Percentiles rank a stretch among this genome's conserved stretches.
Conservation (phyloP, 2,888 invertebrate species). For the Steinernema carpocapsae region DNA sequence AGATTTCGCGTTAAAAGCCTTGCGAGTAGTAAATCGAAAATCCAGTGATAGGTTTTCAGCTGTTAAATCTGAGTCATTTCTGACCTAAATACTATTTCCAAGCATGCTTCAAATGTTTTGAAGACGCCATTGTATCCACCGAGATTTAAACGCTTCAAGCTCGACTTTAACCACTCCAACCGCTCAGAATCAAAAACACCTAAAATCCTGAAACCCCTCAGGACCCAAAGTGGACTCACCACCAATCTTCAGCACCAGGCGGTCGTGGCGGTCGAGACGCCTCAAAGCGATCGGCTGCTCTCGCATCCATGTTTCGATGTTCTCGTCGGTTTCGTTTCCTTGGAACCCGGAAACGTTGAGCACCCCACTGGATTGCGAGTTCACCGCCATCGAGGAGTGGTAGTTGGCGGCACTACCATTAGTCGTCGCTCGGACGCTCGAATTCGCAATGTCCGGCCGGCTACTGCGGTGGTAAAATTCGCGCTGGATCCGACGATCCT, state of each 20-base stretch:
- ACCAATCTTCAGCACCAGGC: conserved; percentile 40
- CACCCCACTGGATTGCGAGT: neutral
- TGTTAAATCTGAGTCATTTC: neutral
- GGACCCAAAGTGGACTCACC: conserved; percentile 40
- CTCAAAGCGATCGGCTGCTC: conserved; percentile 49
- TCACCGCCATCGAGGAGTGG: conserved; percentile 3
- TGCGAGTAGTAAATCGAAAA: too few species aligned
- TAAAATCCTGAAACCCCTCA: conserved; percentile 38
- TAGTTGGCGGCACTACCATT: conserved; percentile 17
- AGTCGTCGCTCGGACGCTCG: conserved; percentile 23
- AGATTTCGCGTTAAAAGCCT: too few species aligned
- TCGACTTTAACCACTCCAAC: conserved; percentile 32
- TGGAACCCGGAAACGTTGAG: conserved; percentile 26
- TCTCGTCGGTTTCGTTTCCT: conserved; percentile 38
- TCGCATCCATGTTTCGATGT: conserved; percentile 53
- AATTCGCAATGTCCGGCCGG: conserved; percentile 28
- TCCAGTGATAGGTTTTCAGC: too few species aligned
- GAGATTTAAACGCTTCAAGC: too few species aligned
- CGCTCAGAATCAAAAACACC: neutral
- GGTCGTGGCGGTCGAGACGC: conserved; percentile 47
- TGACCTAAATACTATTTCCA: neutral
- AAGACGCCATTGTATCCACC: neutral
- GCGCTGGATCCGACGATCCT: conserved; percentile 22
- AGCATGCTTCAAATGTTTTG: too few species aligned
- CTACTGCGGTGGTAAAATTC: conserved; percentile 2